phyloP scores from a whole-genome alignment of 1,140 invertebrate genomes.

The Sitophilus oryzae region DNA sequence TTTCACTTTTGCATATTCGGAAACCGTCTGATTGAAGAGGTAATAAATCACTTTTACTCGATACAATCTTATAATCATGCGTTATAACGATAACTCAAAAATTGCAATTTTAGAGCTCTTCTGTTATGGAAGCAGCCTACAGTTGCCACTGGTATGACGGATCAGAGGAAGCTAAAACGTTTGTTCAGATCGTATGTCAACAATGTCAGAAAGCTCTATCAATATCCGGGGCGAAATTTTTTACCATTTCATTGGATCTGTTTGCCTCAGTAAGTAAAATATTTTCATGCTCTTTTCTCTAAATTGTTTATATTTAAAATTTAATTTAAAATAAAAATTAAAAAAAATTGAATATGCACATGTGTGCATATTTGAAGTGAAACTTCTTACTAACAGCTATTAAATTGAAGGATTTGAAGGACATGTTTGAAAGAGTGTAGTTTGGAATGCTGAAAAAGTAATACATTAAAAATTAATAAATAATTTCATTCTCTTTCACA shows the following conservation, averaged over 20 bases:
- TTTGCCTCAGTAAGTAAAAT: slow-evolving; percentile 68
- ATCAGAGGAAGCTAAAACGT: slow-evolving; percentile 80
- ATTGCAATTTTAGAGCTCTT: slow-evolving; percentile 60
- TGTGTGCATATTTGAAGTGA: too few relatives aligned
- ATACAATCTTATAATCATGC: too few relatives aligned
- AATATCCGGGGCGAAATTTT: slow-evolving; percentile 81
- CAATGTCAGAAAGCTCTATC: slow-evolving; percentile 82
- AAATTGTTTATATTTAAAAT: too few relatives aligned
- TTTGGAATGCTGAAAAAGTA: too few relatives aligned
- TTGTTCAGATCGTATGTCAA: slow-evolving; percentile 84
- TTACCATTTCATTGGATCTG: slow-evolving; percentile 77
- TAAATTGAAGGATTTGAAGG: too few relatives aligned
- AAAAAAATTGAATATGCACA: too few relatives aligned
- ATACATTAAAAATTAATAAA: too few relatives aligned
- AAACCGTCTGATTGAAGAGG: slow-evolving; percentile 78
- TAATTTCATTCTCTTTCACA: too few relatives aligned
- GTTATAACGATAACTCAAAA: too few relatives aligned
- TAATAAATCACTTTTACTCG: slow-evolving; percentile 38
- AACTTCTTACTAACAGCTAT: too few relatives aligned
- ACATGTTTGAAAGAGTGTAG: too few relatives aligned
- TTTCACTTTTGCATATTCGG: slow-evolving; percentile 82
- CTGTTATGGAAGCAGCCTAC: slow-evolving; percentile 83
- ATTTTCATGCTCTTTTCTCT: slow-evolving; percentile 1
- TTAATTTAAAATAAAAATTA: too few relatives aligned
- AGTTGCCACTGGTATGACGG: slow-evolving; percentile 84